Conservation (phyloP, 2,797 vertebrate species). For the Hylomyscus alleni region DNA sequence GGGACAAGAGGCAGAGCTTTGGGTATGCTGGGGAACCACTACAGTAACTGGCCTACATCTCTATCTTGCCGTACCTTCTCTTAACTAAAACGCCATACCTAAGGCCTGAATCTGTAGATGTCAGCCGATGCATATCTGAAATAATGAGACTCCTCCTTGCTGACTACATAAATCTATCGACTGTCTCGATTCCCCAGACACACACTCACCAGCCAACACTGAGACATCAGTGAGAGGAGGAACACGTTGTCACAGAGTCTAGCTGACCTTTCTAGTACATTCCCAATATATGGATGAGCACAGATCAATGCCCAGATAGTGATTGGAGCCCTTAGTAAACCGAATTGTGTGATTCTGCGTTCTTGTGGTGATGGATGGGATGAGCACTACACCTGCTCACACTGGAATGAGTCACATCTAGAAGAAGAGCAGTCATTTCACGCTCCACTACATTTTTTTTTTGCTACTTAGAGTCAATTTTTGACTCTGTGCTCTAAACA, state of each 20-base stretch:
- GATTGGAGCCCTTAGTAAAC: neutral
- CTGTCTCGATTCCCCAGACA: neutral
- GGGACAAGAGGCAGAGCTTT: neutral
- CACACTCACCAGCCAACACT: neutral
- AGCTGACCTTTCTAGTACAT: neutral
- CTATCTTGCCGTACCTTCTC: neutral
- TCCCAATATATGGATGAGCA: neutral
- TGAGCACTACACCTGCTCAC: neutral
- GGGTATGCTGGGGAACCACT: neutral
- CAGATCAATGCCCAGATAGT: neutral
- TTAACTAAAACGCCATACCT: neutral
- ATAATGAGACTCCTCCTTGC: neutral
- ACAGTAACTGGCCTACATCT: neutral
- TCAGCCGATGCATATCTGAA: neutral
- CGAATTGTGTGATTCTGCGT: neutral
- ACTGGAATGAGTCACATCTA: neutral
- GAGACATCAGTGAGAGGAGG: neutral
- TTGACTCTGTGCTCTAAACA: neutral
- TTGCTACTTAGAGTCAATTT: neutral
- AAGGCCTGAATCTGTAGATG: neutral
- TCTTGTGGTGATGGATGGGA: neutral
- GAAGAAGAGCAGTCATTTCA: neutral
- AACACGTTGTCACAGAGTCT: neutral
- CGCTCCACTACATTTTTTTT: neutral
- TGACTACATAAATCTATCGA: neutral